A percentile compares a stretch with the other conserved stretches of the same genome.
phyloP scores from a whole-genome alignment of 2,888 invertebrate species.

The Philopedon plagiatum region DNA sequence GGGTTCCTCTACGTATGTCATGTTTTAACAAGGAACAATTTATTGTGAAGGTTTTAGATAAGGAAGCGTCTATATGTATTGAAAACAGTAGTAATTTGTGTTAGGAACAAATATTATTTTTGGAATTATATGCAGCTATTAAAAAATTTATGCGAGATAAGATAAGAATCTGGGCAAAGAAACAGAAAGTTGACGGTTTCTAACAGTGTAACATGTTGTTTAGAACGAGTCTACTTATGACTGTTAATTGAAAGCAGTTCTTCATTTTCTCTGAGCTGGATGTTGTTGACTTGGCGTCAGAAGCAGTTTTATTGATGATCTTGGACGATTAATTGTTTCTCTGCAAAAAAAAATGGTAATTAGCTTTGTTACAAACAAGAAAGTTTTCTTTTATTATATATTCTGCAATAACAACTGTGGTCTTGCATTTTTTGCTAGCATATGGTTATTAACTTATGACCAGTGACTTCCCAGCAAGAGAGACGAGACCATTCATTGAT shows the following conservation, averaged over 20 bases:
- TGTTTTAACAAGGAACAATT: neutral
- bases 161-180: neutral
- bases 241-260: neutral
- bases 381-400: too few relatives aligned
- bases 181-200: neutral
- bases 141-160: neutral
- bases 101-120: neutral
- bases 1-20: conserved; percentile 44
- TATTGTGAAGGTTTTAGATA: neutral
- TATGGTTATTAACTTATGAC: too few relatives aligned
- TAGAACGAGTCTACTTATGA: neutral
- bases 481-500: too few relatives aligned
- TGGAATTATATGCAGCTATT: neutral
- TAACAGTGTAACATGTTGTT: neutral
- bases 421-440: too few relatives aligned
- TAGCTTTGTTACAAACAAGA: too few relatives aligned
- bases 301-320: neutral
- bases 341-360: conserved; percentile 1
- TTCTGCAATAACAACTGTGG: too few relatives aligned
- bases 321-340: neutral
- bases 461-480: too few relatives aligned
- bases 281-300: neutral
- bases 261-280: neutral
- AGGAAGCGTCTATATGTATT: too few relatives aligned
- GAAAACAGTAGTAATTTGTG: neutral